A percentile compares a stretch with the other conserved stretches of the same genome.
Conservation (phyloP, 2,113 vertebrate species). For the Rhea pennata region DNA sequence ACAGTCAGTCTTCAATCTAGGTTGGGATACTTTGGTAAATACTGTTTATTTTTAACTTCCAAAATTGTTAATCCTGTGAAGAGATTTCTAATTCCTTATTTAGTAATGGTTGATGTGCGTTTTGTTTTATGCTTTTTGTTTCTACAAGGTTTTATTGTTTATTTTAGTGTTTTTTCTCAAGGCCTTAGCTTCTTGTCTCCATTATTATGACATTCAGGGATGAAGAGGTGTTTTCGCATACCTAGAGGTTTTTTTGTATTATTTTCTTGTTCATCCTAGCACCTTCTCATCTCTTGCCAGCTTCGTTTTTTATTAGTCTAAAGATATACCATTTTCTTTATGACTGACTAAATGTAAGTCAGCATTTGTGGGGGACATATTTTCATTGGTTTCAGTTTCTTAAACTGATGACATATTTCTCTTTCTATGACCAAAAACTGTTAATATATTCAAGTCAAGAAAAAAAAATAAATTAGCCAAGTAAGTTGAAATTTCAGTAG, state of each 20-base stretch:
- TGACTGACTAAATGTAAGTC: too few species aligned
- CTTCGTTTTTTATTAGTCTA: too few species aligned
- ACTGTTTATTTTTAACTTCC: neutral
- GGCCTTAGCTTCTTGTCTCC: neutral
- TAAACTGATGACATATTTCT: too few species aligned
- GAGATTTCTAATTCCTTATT: neutral
- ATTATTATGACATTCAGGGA: neutral
- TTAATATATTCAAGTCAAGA: neutral
- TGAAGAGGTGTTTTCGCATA: too few species aligned
- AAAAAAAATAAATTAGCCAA: neutral
- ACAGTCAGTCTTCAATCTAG: neutral
- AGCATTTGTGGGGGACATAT: too few species aligned
- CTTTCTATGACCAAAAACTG: neutral
- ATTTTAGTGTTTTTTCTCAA: neutral
- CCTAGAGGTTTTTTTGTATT: too few species aligned
- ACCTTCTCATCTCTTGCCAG: too few species aligned
- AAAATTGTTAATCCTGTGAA: neutral
- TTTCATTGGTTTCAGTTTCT: too few species aligned
- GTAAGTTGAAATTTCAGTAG: neutral
- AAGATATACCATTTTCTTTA: too few species aligned
- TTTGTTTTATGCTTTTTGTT: neutral
- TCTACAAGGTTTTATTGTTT: neutral
- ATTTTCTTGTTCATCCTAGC: too few species aligned
- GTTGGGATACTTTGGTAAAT: neutral
- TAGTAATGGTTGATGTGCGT: neutral